Evolutionary conservation across 2,113 vertebrate species (phyloP).

Genomic region (Sakesphorus luctuosus): DNA sequence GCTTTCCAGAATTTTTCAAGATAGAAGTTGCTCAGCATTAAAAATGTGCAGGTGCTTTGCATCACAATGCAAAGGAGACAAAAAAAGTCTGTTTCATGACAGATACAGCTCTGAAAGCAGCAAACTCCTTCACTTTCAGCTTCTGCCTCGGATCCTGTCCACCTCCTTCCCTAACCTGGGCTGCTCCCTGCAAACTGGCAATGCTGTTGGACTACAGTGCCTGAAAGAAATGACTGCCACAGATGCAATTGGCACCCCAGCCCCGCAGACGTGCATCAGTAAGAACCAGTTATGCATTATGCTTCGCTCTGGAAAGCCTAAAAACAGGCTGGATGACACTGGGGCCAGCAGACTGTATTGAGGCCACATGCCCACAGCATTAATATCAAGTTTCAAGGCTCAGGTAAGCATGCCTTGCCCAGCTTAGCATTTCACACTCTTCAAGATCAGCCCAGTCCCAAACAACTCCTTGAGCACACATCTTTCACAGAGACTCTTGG

Average conservation of each 20-base stretch:
- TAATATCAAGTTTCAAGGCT: not conserved
- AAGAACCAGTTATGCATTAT: not conserved
- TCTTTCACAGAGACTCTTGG: not conserved
- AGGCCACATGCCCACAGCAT: not conserved
- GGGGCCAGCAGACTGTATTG: not conserved
- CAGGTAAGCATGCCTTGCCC: not conserved
- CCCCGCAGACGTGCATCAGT: not conserved
- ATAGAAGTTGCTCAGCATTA: not conserved
- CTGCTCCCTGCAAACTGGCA: not conserved
- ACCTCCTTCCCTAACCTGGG: not conserved
- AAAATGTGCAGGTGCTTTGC: not conserved
- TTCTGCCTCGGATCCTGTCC: not conserved
- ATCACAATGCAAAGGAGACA: not conserved
- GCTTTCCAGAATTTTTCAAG: not conserved
- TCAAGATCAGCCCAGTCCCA: not conserved
- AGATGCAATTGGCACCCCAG: not conserved
- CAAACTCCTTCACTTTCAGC: not conserved
- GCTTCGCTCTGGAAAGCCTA: not conserved
- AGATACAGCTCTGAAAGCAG: not conserved
- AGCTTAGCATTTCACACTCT: not conserved
- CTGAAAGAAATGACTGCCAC: not conserved
- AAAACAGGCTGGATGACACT: not conserved
- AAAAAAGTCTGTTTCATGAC: not conserved
- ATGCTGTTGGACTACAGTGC: not conserved
- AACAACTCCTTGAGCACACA: not conserved